Percentiles rank a stretch among this genome's conserved stretches.
Evolutionary conservation across 2,113 vertebrate species (phyloP).

Genomic region (Pollachius pollachius): DNA sequence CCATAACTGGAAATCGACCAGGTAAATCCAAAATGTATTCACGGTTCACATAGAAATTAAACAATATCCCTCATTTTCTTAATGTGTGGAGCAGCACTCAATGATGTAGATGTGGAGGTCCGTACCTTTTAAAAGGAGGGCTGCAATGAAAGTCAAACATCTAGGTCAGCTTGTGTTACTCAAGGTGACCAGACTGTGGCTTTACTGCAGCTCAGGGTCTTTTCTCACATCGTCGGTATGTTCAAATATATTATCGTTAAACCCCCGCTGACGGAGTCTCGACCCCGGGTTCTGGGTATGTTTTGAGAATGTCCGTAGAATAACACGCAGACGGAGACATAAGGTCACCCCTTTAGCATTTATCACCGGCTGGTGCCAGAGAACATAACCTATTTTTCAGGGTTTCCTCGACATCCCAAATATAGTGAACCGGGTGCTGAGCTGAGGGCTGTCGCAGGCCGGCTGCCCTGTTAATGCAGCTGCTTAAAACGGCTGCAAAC

Average conservation of each 20-base stretch:
- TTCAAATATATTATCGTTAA: constrained; percentile 57
- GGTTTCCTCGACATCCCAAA: constrained; percentile 55
- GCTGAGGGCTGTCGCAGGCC: constrained; percentile 61
- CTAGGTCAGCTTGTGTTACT: constrained; percentile 14
- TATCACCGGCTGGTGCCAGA: constrained; percentile 62
- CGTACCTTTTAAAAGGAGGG: constrained; percentile 45
- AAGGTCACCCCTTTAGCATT: constrained; percentile 60
- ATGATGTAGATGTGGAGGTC: constrained; percentile 29
- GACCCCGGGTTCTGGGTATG: constrained; percentile 60
- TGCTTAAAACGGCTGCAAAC: constrained; percentile 51
- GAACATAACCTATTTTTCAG: constrained; percentile 51
- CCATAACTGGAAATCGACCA: constrained; percentile 56
- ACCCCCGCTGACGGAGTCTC: constrained; percentile 53
- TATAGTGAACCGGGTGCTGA: constrained; percentile 59
- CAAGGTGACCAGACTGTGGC: no score
- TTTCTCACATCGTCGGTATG: constrained; percentile 51
- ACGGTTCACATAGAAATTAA: constrained; percentile 53
- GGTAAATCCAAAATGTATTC: constrained; percentile 52
- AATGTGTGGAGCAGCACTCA: constrained; percentile 48
- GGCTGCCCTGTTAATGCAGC: constrained; percentile 68
- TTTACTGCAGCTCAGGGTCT: constrained; percentile 3
- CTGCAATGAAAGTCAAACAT: constrained; percentile 45
- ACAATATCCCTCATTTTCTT: constrained; percentile 60
- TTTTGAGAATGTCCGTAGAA: constrained; percentile 64
- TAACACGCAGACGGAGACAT: constrained; percentile 46